phyloP scores from a whole-genome alignment of 2,113 vertebrate genomes.

The Tetrao urogallus region DNA sequence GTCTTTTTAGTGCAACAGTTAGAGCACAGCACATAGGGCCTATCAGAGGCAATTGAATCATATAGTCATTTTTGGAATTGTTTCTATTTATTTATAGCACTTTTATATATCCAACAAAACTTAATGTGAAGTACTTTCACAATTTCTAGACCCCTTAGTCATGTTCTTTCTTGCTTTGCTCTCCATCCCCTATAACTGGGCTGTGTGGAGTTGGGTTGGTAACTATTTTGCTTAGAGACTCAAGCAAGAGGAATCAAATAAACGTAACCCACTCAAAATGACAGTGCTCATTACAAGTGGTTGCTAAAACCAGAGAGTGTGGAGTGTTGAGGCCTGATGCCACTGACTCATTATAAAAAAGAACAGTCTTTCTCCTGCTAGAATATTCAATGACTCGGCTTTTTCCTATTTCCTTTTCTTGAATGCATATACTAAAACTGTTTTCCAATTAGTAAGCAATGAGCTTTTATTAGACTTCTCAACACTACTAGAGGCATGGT shows the following conservation, averaged over 20 bases:
- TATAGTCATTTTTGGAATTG: fast-evolving
- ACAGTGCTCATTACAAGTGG: not conserved
- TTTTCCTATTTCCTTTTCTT: not conserved
- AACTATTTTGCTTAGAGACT: not conserved
- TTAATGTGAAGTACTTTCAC: not conserved
- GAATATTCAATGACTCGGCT: not conserved
- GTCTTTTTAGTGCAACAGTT: not conserved
- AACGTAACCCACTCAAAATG: not conserved
- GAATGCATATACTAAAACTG: not conserved
- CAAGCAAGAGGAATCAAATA: not conserved
- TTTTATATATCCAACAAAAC: not conserved
- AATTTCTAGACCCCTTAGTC: not conserved
- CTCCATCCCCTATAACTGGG: not conserved
- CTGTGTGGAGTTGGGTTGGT: not conserved
- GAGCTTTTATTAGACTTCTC: slow-evolving; percentile 32
- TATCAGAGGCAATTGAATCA: not conserved
- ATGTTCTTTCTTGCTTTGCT: not conserved
- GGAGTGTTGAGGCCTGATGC: not conserved
- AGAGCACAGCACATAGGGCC: not conserved
- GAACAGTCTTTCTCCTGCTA: not conserved
- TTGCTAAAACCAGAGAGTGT: not conserved
- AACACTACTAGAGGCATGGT: not conserved
- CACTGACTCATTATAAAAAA: fast-evolving
- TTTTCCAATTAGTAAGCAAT: slow-evolving; percentile 35
- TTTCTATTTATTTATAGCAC: not conserved